phyloP scores from a whole-genome alignment of 2,888 invertebrate genomes.

The Eilema caniola region DNA sequence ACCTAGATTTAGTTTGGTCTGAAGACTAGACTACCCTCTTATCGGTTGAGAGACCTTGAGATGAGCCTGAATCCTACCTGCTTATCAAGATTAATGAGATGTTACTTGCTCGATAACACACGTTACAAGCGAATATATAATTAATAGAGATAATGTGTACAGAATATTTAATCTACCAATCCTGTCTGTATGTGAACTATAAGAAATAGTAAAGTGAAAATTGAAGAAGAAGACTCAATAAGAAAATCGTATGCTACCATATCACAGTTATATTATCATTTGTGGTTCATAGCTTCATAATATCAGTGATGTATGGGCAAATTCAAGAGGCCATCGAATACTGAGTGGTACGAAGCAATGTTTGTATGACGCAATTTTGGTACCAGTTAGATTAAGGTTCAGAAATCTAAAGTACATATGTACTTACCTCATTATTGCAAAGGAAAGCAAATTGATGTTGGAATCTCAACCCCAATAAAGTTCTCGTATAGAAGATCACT shows the following conservation, averaged over 20 bases:
- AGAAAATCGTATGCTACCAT: not conserved
- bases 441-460: constrained; percentile 24
- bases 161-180: constrained; percentile 30
- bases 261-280: not conserved
- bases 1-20: constrained; percentile 41
- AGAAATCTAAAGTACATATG: constrained; percentile 17
- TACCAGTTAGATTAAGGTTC: constrained; percentile 18
- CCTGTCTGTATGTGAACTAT: not conserved
- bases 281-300: not conserved
- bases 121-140: constrained; percentile 39
- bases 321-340: not conserved
- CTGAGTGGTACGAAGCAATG: constrained; percentile 22
- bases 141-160: constrained; percentile 31
- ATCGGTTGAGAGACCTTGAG: constrained; percentile 74
- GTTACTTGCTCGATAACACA: constrained; percentile 52
- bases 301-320: not conserved
- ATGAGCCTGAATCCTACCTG: constrained; percentile 68
- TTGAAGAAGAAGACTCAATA: not conserved
- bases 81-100: constrained; percentile 78
- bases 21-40: constrained; percentile 62
- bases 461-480: constrained; percentile 29
- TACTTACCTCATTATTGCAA: constrained; percentile 26
- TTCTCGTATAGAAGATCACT: constrained; percentile 26
- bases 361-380: not conserved
- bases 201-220: constrained; percentile 6